Evolutionary conservation across 2,113 vertebrate species (phyloP), one percentile per base, ranked within the genome.

Genomic region (Ochotona princeps): DNA sequence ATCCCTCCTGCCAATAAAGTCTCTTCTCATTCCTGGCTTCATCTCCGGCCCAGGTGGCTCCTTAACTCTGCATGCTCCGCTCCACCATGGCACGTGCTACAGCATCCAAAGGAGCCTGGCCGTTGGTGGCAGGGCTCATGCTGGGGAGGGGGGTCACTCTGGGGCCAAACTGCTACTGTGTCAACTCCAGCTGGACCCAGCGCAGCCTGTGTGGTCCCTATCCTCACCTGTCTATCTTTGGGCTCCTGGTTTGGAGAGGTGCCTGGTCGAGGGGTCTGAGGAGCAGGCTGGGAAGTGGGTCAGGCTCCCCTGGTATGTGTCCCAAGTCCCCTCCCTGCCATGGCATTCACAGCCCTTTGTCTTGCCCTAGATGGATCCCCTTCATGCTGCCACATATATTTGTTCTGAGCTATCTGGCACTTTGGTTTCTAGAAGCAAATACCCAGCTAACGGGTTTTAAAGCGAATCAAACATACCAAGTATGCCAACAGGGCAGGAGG

Each of bases 381-480:
- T 20, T 26, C 30, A 51, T 54, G 10, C 38, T 83, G 32, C 63
- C 18, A 23, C 25, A 8, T 67, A 25, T 69, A 79, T 93, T 73
- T 70, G 30, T 47, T 73, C 66, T 25, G 15, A 23, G 44, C 21
- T 65, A 44, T 8, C 25, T 76, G 84, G 30, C n/a, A 61, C 69
- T 81, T 83, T 83, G 28, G 23, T 38, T 89, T 85, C 73, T 94
- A 21, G 69, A 25, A 8, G 54, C 8, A 26, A 87, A 47, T 15
- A 26, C 32, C 14, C 72, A 35, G 54, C 57, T 32, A 38, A 57
- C 84, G 90, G 73, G 81, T 32, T 83, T 92, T 9, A 28, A 92
- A 93, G 81, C 20, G 26, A 86, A 92, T 83, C 88, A 35, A 51
- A 44, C 87, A 83, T 85, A 74, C 28, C 49, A 69, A 75, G 74